These are phyloP conservation scores for Hipposideros larvatus DNA, from an alignment of 2,797 vertebrate species.

Conservation along the genomic window DNA sequence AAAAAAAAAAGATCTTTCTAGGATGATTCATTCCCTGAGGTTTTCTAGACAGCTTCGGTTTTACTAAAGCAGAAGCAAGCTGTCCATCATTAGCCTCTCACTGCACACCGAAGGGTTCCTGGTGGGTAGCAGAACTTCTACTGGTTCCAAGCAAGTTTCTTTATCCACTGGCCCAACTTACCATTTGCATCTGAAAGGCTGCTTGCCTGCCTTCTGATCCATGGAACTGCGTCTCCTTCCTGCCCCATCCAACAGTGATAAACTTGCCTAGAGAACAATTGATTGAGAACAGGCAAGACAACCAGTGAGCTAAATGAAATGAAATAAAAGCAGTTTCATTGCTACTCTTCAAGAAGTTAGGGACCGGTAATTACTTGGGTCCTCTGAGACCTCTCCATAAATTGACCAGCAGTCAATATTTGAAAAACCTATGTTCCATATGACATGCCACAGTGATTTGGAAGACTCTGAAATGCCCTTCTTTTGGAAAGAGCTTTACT, in stretches of 20 bases:
- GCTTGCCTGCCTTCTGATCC: constrained; percentile 97
- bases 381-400: not conserved
- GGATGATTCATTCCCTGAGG: not conserved
- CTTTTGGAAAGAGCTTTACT: not conserved
- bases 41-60: not conserved
- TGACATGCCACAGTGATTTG: not conserved
- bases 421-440: not conserved
- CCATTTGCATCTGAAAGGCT: constrained; percentile 91
- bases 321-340: constrained; percentile 38
- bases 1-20: not conserved
- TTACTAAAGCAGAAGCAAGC: constrained; percentile 8
- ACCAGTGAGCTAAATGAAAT: constrained; percentile 7
- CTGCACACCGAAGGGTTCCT: not conserved
- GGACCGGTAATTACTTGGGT: not conserved
- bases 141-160: not conserved
- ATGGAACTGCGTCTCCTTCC: constrained; percentile 99
- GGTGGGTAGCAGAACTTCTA: not conserved
- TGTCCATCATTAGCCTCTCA: not conserved
- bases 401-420: not conserved
- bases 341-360: constrained; percentile 1
- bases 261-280: constrained; percentile 92
- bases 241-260: constrained; percentile 97
- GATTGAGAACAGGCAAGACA: constrained; percentile 56
- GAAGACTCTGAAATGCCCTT: not conserved
- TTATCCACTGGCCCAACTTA: constrained; percentile 77